Evolutionary conservation across 2,888 invertebrate species (phyloP).

Genomic region (Xanthostigma xanthostigma): DNA sequence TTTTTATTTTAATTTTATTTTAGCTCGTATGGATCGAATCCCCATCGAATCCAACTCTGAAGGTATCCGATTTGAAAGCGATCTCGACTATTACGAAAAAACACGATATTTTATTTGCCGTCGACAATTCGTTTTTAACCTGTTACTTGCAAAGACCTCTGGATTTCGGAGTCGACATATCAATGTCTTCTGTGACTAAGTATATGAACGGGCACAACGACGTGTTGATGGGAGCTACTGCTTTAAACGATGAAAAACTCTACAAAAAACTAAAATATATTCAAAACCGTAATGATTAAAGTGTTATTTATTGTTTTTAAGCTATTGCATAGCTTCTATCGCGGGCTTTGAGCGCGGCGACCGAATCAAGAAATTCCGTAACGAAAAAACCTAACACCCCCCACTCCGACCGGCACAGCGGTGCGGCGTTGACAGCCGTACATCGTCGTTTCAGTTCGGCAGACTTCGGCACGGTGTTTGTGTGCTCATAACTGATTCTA

Average conservation of each 20-base stretch:
- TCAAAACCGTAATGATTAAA: conserved; percentile 59
- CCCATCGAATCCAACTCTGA: conserved; percentile 89
- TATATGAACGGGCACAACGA: conserved; percentile 98
- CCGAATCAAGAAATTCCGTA: too few relatives aligned
- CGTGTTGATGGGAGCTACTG: conserved; percentile 86
- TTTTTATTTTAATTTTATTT: conserved; percentile 20
- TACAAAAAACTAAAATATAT: conserved; percentile 61
- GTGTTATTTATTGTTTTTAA: not conserved
- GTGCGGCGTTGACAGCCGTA: too few relatives aligned
- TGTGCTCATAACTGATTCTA: too few relatives aligned
- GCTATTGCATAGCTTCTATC: too few relatives aligned
- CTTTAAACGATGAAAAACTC: conserved; percentile 57
- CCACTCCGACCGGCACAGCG: too few relatives aligned
- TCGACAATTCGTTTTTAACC: conserved; percentile 90
- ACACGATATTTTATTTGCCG: conserved; percentile 51
- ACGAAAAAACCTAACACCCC: too few relatives aligned
- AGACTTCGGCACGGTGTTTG: too few relatives aligned
- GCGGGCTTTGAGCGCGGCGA: too few relatives aligned
- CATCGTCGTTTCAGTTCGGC: too few relatives aligned
- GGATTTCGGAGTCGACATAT: conserved; percentile 79
- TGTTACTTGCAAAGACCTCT: conserved; percentile 85
- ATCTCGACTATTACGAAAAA: conserved; percentile 46
- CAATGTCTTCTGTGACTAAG: conserved; percentile 86
- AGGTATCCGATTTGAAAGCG: conserved; percentile 73
- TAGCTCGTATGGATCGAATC: conserved; percentile 87